phyloP scores from a whole-genome alignment of 2,797 vertebrate genomes.

The Parauchenoglanis punctatus region DNA sequence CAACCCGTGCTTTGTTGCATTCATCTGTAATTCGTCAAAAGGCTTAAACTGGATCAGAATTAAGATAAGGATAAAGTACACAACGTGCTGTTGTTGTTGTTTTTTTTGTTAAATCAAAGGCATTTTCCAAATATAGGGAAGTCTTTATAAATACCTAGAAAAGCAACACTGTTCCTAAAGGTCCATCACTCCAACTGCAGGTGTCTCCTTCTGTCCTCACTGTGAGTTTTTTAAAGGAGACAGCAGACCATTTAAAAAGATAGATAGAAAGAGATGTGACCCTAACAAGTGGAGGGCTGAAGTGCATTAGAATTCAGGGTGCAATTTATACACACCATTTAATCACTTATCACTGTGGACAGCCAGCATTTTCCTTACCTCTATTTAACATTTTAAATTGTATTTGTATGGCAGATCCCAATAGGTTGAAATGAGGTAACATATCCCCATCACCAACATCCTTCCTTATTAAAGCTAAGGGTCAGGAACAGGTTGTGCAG shows the following conservation, averaged over 20 bases:
- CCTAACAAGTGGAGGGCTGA: slow-evolving; percentile 65
- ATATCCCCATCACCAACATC: not conserved
- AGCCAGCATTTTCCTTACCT: not conserved
- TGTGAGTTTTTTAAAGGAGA: slow-evolving; percentile 59
- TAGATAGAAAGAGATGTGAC: slow-evolving; percentile 61
- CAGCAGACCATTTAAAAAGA: slow-evolving; percentile 59
- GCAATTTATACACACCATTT: not conserved
- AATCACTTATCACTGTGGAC: not conserved
- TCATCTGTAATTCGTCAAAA: not conserved
- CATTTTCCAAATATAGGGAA: not conserved
- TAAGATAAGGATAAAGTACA: not conserved
- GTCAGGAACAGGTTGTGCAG: slow-evolving; percentile 38
- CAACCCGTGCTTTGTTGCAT: not conserved
- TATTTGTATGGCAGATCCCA: not conserved
- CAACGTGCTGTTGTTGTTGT: not conserved
- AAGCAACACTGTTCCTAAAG: not conserved
- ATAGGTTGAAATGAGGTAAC: slow-evolving; percentile 11
- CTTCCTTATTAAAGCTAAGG: slow-evolving; percentile 22
- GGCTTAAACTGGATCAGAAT: not conserved
- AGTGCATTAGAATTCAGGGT: slow-evolving; percentile 39
- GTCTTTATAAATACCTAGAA: slow-evolving; percentile 21
- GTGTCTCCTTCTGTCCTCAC: slow-evolving; percentile 63
- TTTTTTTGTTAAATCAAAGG: not conserved
- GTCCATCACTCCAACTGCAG: slow-evolving; percentile 45
- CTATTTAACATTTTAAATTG: not conserved